These are phyloP conservation scores for Limonius californicus DNA, from an alignment of 1,140 invertebrate species.

Conservation along the genomic window DNA sequence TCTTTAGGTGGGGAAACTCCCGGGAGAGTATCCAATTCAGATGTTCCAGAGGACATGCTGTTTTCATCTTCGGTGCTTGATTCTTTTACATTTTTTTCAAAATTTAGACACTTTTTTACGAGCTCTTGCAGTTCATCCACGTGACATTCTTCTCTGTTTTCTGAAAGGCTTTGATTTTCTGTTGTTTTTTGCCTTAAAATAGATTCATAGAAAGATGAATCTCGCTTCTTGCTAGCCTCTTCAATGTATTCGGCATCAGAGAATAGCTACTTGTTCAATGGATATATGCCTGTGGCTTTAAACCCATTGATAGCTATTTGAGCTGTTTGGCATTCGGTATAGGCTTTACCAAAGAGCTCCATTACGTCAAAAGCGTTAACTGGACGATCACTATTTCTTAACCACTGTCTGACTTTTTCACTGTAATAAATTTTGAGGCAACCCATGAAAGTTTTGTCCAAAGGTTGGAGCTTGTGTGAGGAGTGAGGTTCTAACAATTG, in stretches of 20 bases:
- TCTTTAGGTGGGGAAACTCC: background rate
- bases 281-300: too few species aligned
- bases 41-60: background rate
- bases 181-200: too few species aligned
- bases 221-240: too few species aligned
- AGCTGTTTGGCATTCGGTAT: too few species aligned
- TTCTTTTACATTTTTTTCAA: too few species aligned
- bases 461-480: slow-evolving; percentile 44
- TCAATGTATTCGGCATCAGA: too few species aligned
- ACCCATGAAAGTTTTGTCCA: slow-evolving; percentile 41
- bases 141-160: background rate
- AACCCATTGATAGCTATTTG: background rate
- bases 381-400: background rate
- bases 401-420: slow-evolving; percentile 19
- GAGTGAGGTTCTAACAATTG: too few species aligned
- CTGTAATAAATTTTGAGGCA: slow-evolving; percentile 35
- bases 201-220: background rate
- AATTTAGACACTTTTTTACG: background rate
- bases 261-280: too few species aligned
- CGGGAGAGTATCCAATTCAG: background rate
- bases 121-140: background rate
- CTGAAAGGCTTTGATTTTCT: too few species aligned
- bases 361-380: too few species aligned
- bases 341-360: too few species aligned
- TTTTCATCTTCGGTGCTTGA: too few species aligned